These are phyloP conservation scores for Rotaria sp. DNA, from an alignment of 2,888 invertebrate genomes.

Conservation along the genomic window DNA sequence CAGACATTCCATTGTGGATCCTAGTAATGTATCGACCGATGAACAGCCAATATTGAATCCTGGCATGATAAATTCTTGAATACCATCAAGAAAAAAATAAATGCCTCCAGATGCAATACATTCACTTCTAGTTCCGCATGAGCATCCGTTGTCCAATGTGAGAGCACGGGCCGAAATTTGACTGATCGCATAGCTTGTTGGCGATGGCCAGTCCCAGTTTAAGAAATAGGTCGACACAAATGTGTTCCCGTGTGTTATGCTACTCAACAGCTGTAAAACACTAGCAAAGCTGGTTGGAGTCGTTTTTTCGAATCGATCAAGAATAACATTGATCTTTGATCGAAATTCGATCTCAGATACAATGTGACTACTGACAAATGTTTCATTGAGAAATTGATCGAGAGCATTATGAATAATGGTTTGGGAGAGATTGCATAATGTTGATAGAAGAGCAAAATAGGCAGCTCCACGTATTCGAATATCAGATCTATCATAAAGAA, in stretches of 20 bases:
- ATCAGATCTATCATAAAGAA: not conserved
- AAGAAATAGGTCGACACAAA: not conserved
- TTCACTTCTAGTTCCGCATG: too few relatives aligned
- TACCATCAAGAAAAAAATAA: too few relatives aligned
- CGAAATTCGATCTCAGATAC: not conserved
- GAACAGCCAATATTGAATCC: too few relatives aligned
- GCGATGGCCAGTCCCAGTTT: not conserved
- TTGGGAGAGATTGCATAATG: not conserved
- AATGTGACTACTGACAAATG: not conserved
- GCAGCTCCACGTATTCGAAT: not conserved
- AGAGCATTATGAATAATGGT: not conserved
- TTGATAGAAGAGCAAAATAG: not conserved
- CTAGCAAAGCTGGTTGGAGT: not conserved
- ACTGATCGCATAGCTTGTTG: too few relatives aligned
- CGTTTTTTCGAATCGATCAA: not conserved
- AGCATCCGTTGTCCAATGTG: too few relatives aligned
- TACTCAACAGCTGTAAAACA: not conserved
- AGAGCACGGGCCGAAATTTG: too few relatives aligned
- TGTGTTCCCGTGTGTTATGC: not conserved
- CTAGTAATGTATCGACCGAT: too few relatives aligned
- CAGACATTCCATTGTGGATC: too few relatives aligned
- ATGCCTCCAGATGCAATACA: too few relatives aligned
- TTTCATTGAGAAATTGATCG: not conserved
- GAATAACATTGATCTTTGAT: not conserved
- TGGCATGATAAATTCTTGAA: too few relatives aligned